phyloP scores from a whole-genome alignment of 1,140 invertebrate species.

The Drosophila virilis region DNA sequence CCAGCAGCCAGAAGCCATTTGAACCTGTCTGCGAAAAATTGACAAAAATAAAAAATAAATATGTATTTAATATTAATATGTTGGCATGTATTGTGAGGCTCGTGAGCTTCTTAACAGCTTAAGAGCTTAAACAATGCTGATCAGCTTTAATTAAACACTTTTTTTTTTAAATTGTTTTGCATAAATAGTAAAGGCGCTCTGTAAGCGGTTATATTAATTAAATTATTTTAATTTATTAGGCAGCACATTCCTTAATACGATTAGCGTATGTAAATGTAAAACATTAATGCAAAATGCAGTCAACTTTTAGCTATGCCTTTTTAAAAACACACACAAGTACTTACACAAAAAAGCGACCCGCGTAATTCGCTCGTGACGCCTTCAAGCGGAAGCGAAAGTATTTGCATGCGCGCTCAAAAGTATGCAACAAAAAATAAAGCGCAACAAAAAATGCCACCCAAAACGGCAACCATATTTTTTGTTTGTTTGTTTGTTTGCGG shows the following conservation, averaged over 20 bases:
- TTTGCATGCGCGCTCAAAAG: slow-evolving; percentile 60
- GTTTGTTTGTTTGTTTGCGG: slow-evolving; percentile 13
- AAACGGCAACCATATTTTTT: neutral
- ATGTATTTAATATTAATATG: neutral
- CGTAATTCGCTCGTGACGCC: slow-evolving; percentile 9
- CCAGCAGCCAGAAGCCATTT: slow-evolving; percentile 36
- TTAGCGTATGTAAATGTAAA: neutral
- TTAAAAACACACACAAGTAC: slow-evolving; percentile 9
- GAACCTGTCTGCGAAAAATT: slow-evolving; percentile 41
- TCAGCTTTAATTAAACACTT: slow-evolving; percentile 57
- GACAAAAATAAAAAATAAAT: neutral
- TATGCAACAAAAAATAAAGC: slow-evolving; percentile 45
- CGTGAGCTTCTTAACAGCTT: slow-evolving; percentile 26
- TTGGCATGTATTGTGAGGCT: neutral
- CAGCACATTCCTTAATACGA: neutral
- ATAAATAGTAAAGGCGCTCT: slow-evolving; percentile 30
- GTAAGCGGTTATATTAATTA: slow-evolving; percentile 3
- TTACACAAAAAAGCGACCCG: slow-evolving; percentile 1
- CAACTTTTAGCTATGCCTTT: slow-evolving; percentile 32
- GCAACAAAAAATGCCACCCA: slow-evolving; percentile 5
- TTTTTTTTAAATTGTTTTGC: neutral
- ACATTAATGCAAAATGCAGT: neutral
- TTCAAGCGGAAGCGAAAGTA: slow-evolving; percentile 50
- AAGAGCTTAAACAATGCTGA: slow-evolving; percentile 32
- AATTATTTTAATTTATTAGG: neutral